Evolutionary conservation across 35 echinoderm and acorn worm species (phyloP), one percentile per base, ranked within the genome.

Genomic region (Heliocidaris tuberculata): DNA sequence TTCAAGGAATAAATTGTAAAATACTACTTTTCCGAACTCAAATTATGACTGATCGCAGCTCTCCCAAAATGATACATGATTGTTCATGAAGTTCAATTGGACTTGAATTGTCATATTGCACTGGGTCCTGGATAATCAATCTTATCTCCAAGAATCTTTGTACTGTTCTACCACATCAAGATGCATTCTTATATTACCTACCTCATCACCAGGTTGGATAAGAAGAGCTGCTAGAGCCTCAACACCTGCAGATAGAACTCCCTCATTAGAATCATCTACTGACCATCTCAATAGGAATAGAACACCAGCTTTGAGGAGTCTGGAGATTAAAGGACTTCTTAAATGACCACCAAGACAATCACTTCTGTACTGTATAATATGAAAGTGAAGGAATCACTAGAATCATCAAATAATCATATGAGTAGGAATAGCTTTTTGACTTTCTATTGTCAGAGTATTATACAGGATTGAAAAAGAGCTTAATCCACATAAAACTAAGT

Each of bases 171-270:
- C 52, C 52, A 11, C 10, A 56, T 56, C 52, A 56, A 15, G 15
- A 56, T 10, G 52, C 2, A 56, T 56, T 3, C 65, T 78, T 21
- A 6, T 12, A 56, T 78, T 78, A 78, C 65, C 10, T 95, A 97
- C 98, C 97, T 99, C 98, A 97, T 99, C 98, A 31, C 96, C 97
- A 56, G 98, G 98, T 92, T 99, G 96, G 2, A 99, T 85, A 15
- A 99, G 94, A 49, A 99, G 86, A 30, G 98, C 96, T 50, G 97
- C 96, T 12, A 99, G 65, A 21, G 92, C 96, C 92, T 99, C 98
- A n/a, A 96, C 91, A 5, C 94, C 95, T 31, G 98, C 97, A n/a
- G 97, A 86, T 31, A 97, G 96, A 35, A 97, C 97, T 19, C 93
- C 98, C 56, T 99, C 98, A 96, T 95, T 96, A 10, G 85, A 52